phyloP scores from a whole-genome alignment of 2,797 vertebrate species.

The Centropyge bicolor region DNA sequence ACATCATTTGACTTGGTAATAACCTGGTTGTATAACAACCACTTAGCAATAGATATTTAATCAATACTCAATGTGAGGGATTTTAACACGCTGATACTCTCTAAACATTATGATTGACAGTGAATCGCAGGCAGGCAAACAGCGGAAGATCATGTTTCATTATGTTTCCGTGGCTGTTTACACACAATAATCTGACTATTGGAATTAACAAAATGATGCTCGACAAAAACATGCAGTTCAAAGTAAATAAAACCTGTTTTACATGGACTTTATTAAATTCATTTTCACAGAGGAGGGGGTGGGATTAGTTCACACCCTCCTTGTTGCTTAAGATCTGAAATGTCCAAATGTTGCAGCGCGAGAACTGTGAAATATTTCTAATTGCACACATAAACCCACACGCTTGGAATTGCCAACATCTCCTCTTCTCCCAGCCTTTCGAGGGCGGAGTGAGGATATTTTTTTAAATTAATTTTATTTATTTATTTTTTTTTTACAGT shows the following conservation, averaged over 20 bases:
- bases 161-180: conserved; percentile 28
- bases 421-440: conserved; percentile 69
- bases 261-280: conserved; percentile 29
- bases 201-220: conserved; percentile 43
- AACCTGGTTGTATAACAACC: not conserved
- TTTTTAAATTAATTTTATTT: conserved; percentile 77
- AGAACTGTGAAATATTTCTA: conserved; percentile 59
- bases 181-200: conserved; percentile 29
- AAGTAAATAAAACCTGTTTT: conserved; percentile 44
- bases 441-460: conserved; percentile 57
- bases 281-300: conserved; percentile 33
- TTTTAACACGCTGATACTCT: not conserved
- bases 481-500: conserved; percentile 90
- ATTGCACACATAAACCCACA: conserved; percentile 63
- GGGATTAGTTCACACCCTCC: conserved; percentile 52
- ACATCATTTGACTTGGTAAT: not conserved
- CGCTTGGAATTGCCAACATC: conserved; percentile 78
- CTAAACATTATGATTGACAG: conserved; percentile 9
- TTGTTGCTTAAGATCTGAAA: conserved; percentile 47
- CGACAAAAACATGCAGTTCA: conserved; percentile 23
- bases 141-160: not conserved
- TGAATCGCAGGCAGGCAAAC: conserved; percentile 3
- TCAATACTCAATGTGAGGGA: not conserved
- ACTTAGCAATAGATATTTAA: not conserved
- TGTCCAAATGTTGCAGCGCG: conserved; percentile 44